phyloP scores from a whole-genome alignment of 2,113 vertebrate species.

The Neomonachus schauinslandi region DNA sequence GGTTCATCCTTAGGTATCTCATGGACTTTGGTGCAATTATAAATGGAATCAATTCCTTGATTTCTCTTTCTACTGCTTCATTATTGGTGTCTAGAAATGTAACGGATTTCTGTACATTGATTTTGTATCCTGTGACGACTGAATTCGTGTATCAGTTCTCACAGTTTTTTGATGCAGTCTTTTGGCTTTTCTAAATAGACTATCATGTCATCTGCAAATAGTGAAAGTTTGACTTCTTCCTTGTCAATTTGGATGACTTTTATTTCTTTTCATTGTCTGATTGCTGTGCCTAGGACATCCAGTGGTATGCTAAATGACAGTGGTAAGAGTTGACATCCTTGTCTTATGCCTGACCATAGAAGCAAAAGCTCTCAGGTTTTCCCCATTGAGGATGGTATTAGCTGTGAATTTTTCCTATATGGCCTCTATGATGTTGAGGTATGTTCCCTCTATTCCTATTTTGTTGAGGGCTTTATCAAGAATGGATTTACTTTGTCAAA shows the following conservation, averaged over 20 bases:
- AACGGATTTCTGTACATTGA: not conserved
- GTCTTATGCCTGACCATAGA: not conserved
- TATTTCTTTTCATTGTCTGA: not conserved
- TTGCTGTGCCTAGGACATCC: not conserved
- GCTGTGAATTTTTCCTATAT: not conserved
- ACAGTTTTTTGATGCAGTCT: not conserved
- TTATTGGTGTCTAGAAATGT: not conserved
- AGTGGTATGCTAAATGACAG: not conserved
- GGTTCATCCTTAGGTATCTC: not conserved
- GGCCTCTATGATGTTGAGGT: not conserved
- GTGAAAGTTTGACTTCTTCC: not conserved
- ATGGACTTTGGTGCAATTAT: not conserved
- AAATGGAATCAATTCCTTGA: not conserved
- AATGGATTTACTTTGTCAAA: not conserved
- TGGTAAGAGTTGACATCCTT: not conserved
- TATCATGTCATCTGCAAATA: not conserved
- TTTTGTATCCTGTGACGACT: not conserved
- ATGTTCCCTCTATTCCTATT: not conserved
- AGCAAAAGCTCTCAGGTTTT: not conserved
- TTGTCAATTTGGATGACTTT: not conserved
- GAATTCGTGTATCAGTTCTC: not conserved
- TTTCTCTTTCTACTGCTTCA: not conserved
- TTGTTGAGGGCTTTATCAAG: not conserved
- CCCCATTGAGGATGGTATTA: not conserved
- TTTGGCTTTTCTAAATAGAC: not conserved